phyloP scores from a whole-genome alignment of 2,797 vertebrate species.

The Poecilia gillii region DNA sequence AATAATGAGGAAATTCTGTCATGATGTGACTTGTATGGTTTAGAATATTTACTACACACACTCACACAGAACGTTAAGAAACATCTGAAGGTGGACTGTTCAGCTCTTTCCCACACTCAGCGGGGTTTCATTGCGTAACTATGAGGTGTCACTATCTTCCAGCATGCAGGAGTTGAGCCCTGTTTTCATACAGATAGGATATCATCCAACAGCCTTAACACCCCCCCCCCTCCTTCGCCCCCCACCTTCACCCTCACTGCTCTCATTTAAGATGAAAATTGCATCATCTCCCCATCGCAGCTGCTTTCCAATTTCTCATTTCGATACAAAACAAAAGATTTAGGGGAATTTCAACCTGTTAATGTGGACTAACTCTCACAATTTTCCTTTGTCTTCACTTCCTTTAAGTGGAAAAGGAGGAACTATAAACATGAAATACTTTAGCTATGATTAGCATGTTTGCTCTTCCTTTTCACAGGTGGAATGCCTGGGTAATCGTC shows the following conservation, averaged over 20 bases:
- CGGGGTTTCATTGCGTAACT: conserved; percentile 10
- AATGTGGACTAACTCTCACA: not conserved
- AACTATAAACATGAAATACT: not conserved
- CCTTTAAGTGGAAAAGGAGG: not conserved
- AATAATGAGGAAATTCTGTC: not conserved
- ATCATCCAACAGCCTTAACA: conserved; percentile 45
- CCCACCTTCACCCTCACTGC: conserved; percentile 16
- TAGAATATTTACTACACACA: not conserved
- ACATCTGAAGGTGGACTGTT: not conserved
- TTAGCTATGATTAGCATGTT: not conserved
- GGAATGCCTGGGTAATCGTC: not conserved
- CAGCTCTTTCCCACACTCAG: not conserved
- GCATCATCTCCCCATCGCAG: conserved; percentile 58
- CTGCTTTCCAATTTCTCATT: conserved; percentile 1
- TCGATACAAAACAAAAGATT: not conserved
- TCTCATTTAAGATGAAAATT: conserved; percentile 44
- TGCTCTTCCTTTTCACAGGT: not conserved
- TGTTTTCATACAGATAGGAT: conserved; percentile 66
- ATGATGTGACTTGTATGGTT: not conserved
- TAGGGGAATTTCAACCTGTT: not conserved
- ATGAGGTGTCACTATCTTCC: conserved; percentile 18
- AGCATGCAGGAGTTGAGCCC: conserved; percentile 10
- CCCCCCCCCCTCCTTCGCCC: no score
- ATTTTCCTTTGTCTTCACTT: not conserved
- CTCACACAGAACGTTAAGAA: not conserved